Evolutionary conservation across 23 tunicate species (phyloP).

Genomic region (Styela plicata): DNA sequence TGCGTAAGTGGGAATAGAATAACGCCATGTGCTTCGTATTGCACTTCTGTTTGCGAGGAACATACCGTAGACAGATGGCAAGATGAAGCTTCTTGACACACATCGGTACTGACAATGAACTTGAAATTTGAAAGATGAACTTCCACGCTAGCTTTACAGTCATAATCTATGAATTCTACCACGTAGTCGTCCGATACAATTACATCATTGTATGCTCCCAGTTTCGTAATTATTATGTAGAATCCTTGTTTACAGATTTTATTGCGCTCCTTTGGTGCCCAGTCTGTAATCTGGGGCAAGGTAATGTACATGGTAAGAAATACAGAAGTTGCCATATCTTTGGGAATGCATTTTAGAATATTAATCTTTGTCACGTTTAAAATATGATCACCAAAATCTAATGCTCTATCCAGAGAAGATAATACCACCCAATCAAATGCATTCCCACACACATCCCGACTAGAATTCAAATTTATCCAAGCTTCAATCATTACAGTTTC

Average conservation of each 20-base stretch:
- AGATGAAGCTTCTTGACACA: neutral
- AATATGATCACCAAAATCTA: conserved; percentile 8
- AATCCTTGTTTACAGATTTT: neutral
- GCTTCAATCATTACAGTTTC: neutral
- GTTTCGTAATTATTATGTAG: neutral
- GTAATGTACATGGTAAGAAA: neutral
- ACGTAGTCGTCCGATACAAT: conserved; percentile 1
- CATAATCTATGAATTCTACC: neutral
- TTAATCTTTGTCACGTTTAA: neutral
- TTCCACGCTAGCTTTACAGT: neutral
- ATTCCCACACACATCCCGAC: neutral
- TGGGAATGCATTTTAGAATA: neutral
- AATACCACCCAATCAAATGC: conserved; percentile 4
- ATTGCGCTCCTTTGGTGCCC: neutral
- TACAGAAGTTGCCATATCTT: neutral
- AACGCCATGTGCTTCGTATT: neutral
- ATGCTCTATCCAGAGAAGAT: neutral
- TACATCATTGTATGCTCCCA: neutral
- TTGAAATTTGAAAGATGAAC: neutral
- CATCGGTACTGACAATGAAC: neutral
- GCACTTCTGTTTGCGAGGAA: neutral
- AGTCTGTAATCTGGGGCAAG: neutral
- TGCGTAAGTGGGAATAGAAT: neutral
- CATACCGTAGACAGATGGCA: neutral
- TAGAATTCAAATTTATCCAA: neutral